Conservation (phyloP, 2,113 vertebrate genomes). For the Sapayoa aenigma region DNA sequence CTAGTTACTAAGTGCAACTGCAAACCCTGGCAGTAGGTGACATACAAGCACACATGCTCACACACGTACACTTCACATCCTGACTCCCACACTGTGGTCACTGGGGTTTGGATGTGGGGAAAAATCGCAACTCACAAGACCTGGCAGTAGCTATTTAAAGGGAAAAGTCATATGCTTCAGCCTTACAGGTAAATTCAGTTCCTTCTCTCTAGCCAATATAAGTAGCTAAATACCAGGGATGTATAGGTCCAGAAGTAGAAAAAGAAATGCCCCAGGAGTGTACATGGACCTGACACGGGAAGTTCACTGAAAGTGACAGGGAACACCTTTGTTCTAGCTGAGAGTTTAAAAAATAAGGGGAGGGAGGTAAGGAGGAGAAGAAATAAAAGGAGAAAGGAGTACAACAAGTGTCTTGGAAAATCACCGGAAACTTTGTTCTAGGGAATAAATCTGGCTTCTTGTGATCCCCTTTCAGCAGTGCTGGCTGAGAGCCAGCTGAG, state of each 20-base stretch:
- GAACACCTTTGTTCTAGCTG: background rate
- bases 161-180: background rate
- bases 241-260: background rate
- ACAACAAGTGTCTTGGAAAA: background rate
- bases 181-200: background rate
- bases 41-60: background rate
- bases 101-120: background rate
- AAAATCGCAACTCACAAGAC: background rate
- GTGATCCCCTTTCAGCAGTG: conserved; percentile 30
- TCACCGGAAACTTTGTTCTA: conserved; percentile 35
- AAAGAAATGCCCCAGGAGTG: background rate
- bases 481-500: conserved; percentile 12
- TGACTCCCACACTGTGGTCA: background rate
- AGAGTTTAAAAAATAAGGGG: background rate
- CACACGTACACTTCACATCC: background rate
- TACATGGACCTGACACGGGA: background rate
- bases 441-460: conserved; percentile 30
- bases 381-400: background rate
- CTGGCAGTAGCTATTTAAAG: background rate
- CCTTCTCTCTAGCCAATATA: background rate
- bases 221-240: background rate
- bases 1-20: background rate
- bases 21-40: background rate
- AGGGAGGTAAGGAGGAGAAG: background rate
- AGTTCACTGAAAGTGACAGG: background rate